These are phyloP conservation scores for Coelogynopora nodosa DNA, from an alignment of 2,888 invertebrate species.

Conservation along the genomic window DNA sequence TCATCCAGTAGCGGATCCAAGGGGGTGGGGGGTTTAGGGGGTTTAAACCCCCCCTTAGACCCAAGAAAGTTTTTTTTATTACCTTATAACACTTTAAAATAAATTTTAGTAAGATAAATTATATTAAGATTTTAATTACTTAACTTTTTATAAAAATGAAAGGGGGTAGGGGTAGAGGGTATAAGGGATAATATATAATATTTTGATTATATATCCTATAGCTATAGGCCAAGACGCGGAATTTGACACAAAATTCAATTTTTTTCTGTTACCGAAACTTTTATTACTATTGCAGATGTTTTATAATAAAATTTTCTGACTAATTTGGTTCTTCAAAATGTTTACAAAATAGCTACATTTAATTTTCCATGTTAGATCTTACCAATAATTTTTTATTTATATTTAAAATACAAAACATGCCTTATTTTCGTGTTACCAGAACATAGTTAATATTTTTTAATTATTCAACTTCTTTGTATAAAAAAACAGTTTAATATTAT, in stretches of 20 bases:
- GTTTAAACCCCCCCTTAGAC: too few species aligned
- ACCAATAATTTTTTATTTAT: not conserved
- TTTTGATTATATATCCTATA: too few species aligned
- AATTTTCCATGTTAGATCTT: not conserved
- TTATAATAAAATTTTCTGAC: slow-evolving; percentile 21
- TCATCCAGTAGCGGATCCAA: not conserved
- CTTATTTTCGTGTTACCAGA: not conserved
- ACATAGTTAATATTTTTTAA: not conserved
- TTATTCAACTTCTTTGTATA: not conserved
- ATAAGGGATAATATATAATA: too few species aligned
- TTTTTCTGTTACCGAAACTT: slow-evolving; percentile 19
- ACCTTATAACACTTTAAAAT: too few species aligned
- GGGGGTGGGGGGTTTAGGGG: not conserved
- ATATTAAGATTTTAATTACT: not conserved
- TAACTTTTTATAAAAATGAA: not conserved
- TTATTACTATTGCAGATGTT: slow-evolving; percentile 1
- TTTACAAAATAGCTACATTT: not conserved
- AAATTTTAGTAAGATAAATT: not conserved
- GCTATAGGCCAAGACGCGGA: slow-evolving; percentile 31
- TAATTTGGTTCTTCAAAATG: not conserved
- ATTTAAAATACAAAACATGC: not conserved
- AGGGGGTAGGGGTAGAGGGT: too few species aligned
- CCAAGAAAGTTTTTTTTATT: not conserved
- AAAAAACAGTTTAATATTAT: not conserved
- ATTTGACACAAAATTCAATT: slow-evolving; percentile 8